Conservation (phyloP, 1,140 invertebrate species). For the Dendrolimus kikuchii region DNA sequence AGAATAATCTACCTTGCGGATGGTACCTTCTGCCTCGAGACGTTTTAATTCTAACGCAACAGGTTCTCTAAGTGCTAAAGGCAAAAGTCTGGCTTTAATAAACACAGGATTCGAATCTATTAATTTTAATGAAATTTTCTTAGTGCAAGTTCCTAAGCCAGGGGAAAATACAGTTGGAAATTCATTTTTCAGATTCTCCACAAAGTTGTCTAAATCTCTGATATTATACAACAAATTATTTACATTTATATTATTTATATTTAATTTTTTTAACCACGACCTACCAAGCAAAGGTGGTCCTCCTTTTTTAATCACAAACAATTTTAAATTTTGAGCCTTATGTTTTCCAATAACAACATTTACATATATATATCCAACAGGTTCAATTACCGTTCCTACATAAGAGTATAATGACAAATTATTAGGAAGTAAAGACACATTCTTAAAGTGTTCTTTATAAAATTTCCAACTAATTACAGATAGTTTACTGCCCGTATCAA, state of each 20-base stretch:
- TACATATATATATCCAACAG: background rate
- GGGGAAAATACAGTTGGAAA: background rate
- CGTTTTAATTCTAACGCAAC: constrained; percentile 1
- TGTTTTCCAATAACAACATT: background rate
- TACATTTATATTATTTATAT: background rate
- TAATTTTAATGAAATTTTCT: constrained; percentile 1
- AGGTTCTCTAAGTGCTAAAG: background rate
- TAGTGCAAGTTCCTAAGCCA: background rate
- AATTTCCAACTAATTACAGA: background rate
- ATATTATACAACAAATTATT: background rate
- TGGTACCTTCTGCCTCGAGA: background rate
- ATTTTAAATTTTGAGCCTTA: too few species aligned
- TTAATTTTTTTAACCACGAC: background rate
- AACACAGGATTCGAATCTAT: background rate
- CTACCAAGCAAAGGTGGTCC: background rate
- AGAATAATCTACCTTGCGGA: background rate
- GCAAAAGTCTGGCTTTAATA: background rate
- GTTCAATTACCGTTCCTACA: background rate
- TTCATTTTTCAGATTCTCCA: background rate
- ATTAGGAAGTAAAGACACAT: background rate
- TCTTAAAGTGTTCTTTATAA: background rate
- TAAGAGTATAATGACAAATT: background rate
- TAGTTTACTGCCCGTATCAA: background rate
- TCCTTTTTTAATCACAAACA: constrained; percentile 1
- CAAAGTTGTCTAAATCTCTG: background rate